These are phyloP conservation scores for Papilio elwesi DNA, from an alignment of 2,888 invertebrate species.

Conservation along the genomic window DNA sequence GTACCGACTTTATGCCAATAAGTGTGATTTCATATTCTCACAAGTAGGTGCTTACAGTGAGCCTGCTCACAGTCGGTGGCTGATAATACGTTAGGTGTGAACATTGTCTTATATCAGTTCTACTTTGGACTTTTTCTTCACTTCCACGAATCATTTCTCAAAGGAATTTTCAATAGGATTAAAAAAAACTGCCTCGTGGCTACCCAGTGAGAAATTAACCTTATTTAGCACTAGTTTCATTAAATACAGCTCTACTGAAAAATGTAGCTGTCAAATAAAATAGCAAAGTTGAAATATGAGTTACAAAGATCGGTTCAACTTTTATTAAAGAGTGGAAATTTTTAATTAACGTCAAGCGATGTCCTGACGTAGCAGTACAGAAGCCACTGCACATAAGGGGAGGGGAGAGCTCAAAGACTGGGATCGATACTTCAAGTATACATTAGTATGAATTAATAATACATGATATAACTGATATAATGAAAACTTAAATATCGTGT, in stretches of 20 bases:
- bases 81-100: too few species aligned
- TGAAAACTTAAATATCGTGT: background rate
- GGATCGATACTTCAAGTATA: slow-evolving; percentile 33
- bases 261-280: slow-evolving; percentile 17
- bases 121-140: too few species aligned
- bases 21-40: too few species aligned
- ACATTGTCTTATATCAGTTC: too few species aligned
- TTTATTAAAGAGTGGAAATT: slow-evolving; percentile 24
- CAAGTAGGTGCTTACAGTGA: too few species aligned
- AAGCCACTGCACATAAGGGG: background rate
- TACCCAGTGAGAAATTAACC: too few species aligned
- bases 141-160: too few species aligned
- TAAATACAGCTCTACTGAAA: slow-evolving; percentile 7
- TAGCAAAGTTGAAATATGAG: slow-evolving; percentile 11
- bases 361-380: slow-evolving; percentile 21
- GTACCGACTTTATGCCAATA: too few species aligned
- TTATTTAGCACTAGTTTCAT: background rate
- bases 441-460: slow-evolving; percentile 12
- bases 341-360: slow-evolving; percentile 33
- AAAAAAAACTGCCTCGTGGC: too few species aligned
- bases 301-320: slow-evolving; percentile 3
- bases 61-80: too few species aligned
- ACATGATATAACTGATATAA: background rate
- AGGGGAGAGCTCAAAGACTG: slow-evolving; percentile 30
- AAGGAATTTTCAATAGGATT: too few species aligned